Base-by-base conservation (phyloP, 2,797 vertebrate genomes). In the Eulemur rubriventer region DNA sequence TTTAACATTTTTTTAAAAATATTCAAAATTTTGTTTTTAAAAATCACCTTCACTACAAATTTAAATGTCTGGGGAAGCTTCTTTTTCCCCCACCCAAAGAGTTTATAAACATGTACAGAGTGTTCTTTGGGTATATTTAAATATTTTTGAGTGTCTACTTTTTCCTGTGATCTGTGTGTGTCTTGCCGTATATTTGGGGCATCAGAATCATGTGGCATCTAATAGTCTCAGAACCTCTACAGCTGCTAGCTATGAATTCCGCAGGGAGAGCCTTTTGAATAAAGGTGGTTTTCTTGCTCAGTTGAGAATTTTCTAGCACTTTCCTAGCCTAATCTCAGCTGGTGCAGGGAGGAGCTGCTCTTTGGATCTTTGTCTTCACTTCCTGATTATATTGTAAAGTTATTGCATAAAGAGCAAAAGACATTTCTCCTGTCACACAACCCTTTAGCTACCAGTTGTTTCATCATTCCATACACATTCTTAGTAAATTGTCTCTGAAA, bases 301-400 rank as follows among this genome's bases (percentile, higher is more conserved):
- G 11, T 11, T 57, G 83, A n/a, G 63, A 63, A 82, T 91, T 92
- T 85, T 94, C 48, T 94, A 91, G 55, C 50, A 46, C 57, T 88
- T 94, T 89, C 11, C 59, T 67, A 69, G 70, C 26, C 30, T 52
- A 35, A 0, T 76, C 43, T 96, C 8, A 16, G 18, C 70, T n/a
- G n/a, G 26, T 28, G 26, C 46, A 85, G 38, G 69, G 41, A 85
- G 59, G 55, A 83, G 26, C 10, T 83, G 28, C 12, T 11, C 41
- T 65, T 86, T 24, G 70, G 52, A 52, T 24, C 16, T 24, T 28
- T 84, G 72, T 86, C n/a, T 16, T 93, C 26, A 78, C n/a, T 93
- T 91, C 20, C 87, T 61, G 52, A 38, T 63, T 57, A 28, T 55
- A 46, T 48, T 33, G n/a, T 73, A 38, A 82, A 65, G 26, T 63